These are phyloP conservation scores for Enteromius afrohamiltoni DNA, from an alignment of 2,797 vertebrate genomes.

Conservation along the genomic window DNA sequence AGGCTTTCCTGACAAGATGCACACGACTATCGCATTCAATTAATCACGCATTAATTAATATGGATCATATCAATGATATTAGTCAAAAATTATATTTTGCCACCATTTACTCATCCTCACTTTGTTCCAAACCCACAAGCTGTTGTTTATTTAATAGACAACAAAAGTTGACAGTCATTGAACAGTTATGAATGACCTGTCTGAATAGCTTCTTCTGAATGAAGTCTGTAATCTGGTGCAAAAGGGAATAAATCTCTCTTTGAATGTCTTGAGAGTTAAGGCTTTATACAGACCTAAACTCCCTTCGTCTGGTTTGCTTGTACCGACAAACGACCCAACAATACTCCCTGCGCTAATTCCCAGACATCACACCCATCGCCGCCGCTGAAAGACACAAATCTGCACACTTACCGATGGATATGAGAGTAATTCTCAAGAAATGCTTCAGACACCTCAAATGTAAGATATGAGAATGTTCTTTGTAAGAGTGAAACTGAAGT, in stretches of 20 bases:
- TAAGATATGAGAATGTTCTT: not conserved
- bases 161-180: not conserved
- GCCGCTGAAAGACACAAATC: constrained; percentile 2
- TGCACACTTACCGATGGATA: not conserved
- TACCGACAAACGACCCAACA: not conserved
- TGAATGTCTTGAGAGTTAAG: constrained; percentile 11
- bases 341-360: not conserved
- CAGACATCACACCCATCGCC: constrained; percentile 22
- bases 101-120: constrained; percentile 3
- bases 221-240: not conserved
- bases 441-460: not conserved
- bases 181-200: not conserved
- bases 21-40: too few relatives aligned
- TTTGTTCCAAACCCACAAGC: not conserved
- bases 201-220: constrained; percentile 1
- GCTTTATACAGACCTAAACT: constrained; percentile 18
- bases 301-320: constrained; percentile 25
- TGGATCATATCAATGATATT: not conserved
- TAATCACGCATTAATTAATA: not conserved
- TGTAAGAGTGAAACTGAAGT: not conserved
- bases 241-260: constrained; percentile 8
- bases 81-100: not conserved
- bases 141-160: not conserved
- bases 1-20: too few relatives aligned
- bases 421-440: not conserved